Evolutionary conservation across 2,888 invertebrate genomes (phyloP).

Genomic region (Polylopha cassiicola): DNA sequence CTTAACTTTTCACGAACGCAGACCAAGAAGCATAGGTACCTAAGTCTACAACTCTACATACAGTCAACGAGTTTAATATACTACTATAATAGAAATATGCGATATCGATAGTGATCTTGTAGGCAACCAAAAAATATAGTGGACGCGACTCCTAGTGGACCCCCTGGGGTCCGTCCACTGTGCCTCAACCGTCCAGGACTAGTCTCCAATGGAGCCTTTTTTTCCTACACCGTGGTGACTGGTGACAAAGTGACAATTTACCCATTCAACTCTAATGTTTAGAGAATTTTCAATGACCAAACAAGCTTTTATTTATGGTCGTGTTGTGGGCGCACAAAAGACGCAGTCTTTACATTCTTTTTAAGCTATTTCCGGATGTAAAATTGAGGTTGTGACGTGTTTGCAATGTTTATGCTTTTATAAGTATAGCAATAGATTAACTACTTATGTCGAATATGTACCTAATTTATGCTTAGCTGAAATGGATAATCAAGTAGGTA

Average conservation of each 20-base stretch:
- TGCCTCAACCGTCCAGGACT: constrained; percentile 40
- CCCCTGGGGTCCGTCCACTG: constrained; percentile 35
- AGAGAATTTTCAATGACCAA: constrained; percentile 59
- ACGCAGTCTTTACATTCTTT: constrained; percentile 50
- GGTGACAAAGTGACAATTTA: constrained; percentile 71
- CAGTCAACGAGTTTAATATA: too few relatives aligned
- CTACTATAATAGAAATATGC: too few relatives aligned
- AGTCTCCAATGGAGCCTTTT: constrained; percentile 46
- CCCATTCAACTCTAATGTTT: constrained; percentile 72
- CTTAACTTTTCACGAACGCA: too few relatives aligned
- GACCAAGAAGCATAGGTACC: too few relatives aligned
- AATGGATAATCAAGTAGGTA: too few relatives aligned
- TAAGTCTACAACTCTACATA: too few relatives aligned
- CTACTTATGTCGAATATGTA: too few relatives aligned
- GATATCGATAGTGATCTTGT: too few relatives aligned
- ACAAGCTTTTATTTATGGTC: constrained; percentile 69
- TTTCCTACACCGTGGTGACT: constrained; percentile 40
- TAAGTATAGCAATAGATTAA: too few relatives aligned
- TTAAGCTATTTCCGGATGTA: constrained; percentile 64
- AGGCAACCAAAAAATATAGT: constrained; percentile 15
- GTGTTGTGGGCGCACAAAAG: constrained; percentile 60
- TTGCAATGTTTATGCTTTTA: too few relatives aligned
- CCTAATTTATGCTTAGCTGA: too few relatives aligned
- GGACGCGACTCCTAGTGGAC: constrained; percentile 27
- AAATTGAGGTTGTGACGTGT: constrained; percentile 24